phyloP scores from a whole-genome alignment of 2,888 invertebrate species.

The Argyresthia goedartella region DNA sequence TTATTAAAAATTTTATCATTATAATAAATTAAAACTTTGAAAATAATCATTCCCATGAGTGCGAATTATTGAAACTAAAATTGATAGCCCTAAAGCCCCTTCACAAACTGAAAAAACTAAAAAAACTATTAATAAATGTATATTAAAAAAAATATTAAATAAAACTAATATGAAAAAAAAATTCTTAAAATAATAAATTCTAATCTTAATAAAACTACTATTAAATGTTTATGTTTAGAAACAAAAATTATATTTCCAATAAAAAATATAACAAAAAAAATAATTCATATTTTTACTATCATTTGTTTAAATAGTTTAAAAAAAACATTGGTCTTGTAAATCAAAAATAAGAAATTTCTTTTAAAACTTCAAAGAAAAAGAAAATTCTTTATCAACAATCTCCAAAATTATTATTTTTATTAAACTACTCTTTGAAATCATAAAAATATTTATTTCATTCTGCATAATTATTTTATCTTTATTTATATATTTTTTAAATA shows the following conservation, averaged over 20 bases:
- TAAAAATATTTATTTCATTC: slow-evolving; percentile 41
- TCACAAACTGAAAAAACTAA: slow-evolving; percentile 76
- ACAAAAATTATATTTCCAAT: slow-evolving; percentile 63
- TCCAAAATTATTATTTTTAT: slow-evolving; percentile 78
- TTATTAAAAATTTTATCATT: slow-evolving; percentile 70
- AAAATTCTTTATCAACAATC: slow-evolving; percentile 70
- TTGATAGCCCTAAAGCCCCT: slow-evolving; percentile 72
- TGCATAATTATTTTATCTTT: slow-evolving; percentile 39
- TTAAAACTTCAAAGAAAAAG: slow-evolving; percentile 74
- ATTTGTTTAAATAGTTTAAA: slow-evolving; percentile 76
- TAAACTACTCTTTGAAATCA: slow-evolving; percentile 73
- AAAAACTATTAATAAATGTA: slow-evolving; percentile 73
- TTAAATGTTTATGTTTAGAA: slow-evolving; percentile 70
- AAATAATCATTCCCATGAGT: slow-evolving; percentile 75
- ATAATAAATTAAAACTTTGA: slow-evolving; percentile 67
- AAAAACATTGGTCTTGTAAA: slow-evolving; percentile 79
- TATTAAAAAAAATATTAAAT: slow-evolving; percentile 56
- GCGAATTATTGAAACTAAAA: slow-evolving; percentile 74
- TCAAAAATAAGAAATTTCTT: slow-evolving; percentile 69
- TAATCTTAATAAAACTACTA: slow-evolving; percentile 71
- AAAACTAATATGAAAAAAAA: slow-evolving; percentile 62
- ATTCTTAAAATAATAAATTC: slow-evolving; percentile 72
- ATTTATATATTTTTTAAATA: slow-evolving; percentile 38
- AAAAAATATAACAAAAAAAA: slow-evolving; percentile 60
- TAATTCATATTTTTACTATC: slow-evolving; percentile 42